Evolutionary conservation across 2,888 invertebrate species (phyloP), one percentile per base, ranked within the genome.

Genomic region (Megamerina dolium): DNA sequence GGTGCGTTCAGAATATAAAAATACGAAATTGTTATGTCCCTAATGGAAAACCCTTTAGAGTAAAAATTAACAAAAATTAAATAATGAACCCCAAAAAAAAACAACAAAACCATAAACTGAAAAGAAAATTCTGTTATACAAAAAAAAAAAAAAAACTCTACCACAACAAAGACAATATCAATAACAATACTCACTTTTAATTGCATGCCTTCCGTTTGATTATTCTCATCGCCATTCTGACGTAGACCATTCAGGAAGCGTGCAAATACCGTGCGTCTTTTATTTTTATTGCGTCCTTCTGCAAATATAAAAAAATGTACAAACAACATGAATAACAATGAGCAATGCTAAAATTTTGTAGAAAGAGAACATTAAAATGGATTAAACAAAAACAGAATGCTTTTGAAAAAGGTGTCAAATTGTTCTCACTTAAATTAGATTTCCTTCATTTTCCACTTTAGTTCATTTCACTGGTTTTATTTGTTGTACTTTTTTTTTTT

Each of bases 131-230:
- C n/a, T n/a, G n/a, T n/a, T n/a, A n/a, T n/a, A n/a, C n/a, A n/a
- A n/a, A n/a, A n/a, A n/a, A n/a, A n/a, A n/a, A n/a, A n/a, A n/a
- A n/a, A n/a, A n/a, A n/a, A n/a, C n/a, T n/a, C n/a, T n/a, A n/a
- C n/a, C n/a, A n/a, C n/a, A n/a, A n/a, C n/a, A 26, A 38, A 34
- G 5, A 38, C 35, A 39, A 39, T 10, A 30, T 17, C 2, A 23
- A 20, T 16, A 51, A 46, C 58, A 58, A 58, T 52, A 59, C 67
- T 64, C 60, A 70, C 70, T 64, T 70, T 70, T 53, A 70, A 56
- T 60, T 70, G 70, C 66, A 70, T 70, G 58, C 68, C 70, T 59
- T 70, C 70, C 46, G 60, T 61, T 45, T 66, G 70, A 55, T 64
- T 67, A 55, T 66, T 67, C 49, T 70, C 70, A 54, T 68, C 69